A percentile compares a stretch with the other conserved stretches of the same genome.
Evolutionary conservation across 2,888 invertebrate species (phyloP).

Genomic region (Thysanoteuthis rhombus): DNA sequence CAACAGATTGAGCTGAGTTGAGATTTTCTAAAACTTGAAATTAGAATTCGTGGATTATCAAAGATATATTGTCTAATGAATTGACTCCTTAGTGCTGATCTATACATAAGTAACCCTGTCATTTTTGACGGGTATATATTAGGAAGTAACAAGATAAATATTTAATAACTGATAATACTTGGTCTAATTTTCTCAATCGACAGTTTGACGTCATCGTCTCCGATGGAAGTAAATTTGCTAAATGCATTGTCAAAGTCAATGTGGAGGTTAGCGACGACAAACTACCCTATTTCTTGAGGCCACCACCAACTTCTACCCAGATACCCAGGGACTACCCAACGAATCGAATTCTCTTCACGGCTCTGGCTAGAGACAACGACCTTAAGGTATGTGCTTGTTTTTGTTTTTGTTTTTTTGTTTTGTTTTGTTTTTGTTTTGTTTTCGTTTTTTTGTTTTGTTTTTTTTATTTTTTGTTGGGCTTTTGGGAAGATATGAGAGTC

Average conservation of each 20-base stretch:
- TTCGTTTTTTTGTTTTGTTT: too few relatives aligned
- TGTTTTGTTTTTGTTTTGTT: background rate
- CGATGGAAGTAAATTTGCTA: background rate
- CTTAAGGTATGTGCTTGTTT: background rate
- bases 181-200: background rate
- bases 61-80: too few relatives aligned
- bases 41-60: too few relatives aligned
- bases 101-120: too few relatives aligned
- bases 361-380: background rate
- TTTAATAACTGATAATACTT: too few relatives aligned
- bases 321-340: background rate
- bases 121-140: too few relatives aligned
- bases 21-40: too few relatives aligned
- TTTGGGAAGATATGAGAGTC: too few relatives aligned
- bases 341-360: background rate
- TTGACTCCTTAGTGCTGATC: too few relatives aligned
- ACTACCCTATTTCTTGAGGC: background rate
- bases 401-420: conserved; percentile 43
- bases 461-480: too few relatives aligned
- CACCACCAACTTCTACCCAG: background rate
- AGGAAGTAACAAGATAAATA: too few relatives aligned
- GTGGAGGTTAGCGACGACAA: background rate
- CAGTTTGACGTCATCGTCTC: conserved; percentile 14
- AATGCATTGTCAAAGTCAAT: background rate
- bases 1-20: too few relatives aligned